Percentiles rank a stretch among this genome's conserved stretches.
phyloP scores from a whole-genome alignment of 2,797 vertebrate genomes.

The Pteronotus mesoamericanus region DNA sequence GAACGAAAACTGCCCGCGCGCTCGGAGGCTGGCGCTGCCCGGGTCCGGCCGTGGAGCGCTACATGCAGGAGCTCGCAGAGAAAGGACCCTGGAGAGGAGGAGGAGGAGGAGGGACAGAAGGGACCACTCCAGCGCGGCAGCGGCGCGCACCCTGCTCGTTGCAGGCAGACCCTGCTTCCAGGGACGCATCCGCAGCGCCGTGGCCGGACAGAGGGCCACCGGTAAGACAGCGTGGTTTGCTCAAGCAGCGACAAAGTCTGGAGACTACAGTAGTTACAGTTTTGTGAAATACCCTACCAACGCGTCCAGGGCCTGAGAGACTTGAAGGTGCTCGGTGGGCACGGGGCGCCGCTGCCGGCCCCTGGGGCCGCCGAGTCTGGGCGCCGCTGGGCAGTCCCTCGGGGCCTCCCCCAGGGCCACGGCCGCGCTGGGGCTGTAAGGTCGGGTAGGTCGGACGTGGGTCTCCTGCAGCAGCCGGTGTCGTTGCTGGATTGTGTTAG shows the following conservation, averaged over 20 bases:
- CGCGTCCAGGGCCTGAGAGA: constrained; percentile 72
- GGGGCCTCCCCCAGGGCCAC: background rate
- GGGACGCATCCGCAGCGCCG: constrained; percentile 82
- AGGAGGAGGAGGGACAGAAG: background rate
- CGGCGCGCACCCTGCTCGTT: constrained; percentile 61
- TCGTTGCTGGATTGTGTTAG: constrained; percentile 41
- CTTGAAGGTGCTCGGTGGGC: constrained; percentile 69
- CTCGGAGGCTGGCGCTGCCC: constrained; percentile 66
- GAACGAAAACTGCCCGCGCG: constrained; percentile 66
- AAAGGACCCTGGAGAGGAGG: constrained; percentile 70
- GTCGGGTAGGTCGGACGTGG: constrained; percentile 62
- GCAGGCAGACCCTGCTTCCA: constrained; percentile 71
- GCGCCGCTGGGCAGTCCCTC: background rate
- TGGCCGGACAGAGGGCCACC: constrained; percentile 78
- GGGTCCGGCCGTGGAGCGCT: constrained; percentile 75
- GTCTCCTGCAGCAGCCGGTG: constrained; percentile 54
- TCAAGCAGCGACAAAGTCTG: constrained; percentile 80
- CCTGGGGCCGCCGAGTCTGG: background rate
- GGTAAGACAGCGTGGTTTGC: constrained; percentile 76
- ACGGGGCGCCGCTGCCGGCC: constrained; percentile 76
- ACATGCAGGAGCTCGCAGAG: constrained; percentile 81
- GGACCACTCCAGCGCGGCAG: constrained; percentile 69
- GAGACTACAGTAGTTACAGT: constrained; percentile 73
- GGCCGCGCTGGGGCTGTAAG: constrained; percentile 15
- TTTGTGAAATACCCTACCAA: constrained; percentile 75